Evolutionary conservation across 2,888 invertebrate species (phyloP).

Genomic region (Caenorhabditis sp.): DNA sequence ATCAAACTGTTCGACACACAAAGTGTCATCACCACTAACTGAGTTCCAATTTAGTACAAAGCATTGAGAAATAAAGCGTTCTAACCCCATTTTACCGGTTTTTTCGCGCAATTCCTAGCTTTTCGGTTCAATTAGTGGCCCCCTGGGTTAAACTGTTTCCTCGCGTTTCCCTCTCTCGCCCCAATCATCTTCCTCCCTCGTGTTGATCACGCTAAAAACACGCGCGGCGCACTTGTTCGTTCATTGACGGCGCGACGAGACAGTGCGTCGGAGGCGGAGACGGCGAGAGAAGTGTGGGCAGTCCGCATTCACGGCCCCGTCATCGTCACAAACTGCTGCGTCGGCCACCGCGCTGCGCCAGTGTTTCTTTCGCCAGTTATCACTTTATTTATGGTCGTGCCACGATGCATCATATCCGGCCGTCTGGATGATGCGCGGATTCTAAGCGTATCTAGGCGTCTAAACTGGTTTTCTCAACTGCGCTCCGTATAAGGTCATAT

Average conservation of each 20-base stretch:
- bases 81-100: too few relatives aligned
- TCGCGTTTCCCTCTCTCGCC: too few relatives aligned
- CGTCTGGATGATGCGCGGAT: too few relatives aligned
- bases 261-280: not conserved
- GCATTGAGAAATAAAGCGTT: not conserved
- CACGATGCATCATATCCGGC: too few relatives aligned
- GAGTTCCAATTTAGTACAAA: not conserved
- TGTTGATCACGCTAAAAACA: constrained; percentile 43
- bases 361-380: too few relatives aligned
- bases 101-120: not conserved
- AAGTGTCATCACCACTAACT: constrained; percentile 30
- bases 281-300: constrained; percentile 26
- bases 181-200: not conserved
- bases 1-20: constrained; percentile 49
- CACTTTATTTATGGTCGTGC: too few relatives aligned
- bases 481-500: too few relatives aligned
- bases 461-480: too few relatives aligned
- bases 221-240: constrained; percentile 43
- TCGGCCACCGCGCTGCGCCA: not conserved
- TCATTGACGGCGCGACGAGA: constrained; percentile 8
- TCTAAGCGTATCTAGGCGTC: too few relatives aligned
- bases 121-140: not conserved
- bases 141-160: not conserved
- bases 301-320: constrained; percentile 26
- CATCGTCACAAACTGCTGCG: not conserved